Conservation (phyloP, 1,140 invertebrate species). For the Anadara kagoshimensis region DNA sequence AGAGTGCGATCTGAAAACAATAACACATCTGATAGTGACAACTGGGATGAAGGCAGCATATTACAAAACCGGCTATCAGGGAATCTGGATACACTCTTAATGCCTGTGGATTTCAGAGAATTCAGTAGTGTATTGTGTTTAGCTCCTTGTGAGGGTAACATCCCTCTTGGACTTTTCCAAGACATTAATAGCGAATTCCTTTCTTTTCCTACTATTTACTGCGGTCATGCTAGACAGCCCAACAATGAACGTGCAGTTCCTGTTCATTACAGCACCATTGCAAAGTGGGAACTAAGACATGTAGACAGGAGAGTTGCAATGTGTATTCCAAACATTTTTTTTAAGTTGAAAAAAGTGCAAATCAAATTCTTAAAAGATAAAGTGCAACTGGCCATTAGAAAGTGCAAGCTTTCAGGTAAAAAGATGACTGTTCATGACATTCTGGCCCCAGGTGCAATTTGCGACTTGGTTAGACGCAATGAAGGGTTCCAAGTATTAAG, state of each 20-base stretch:
- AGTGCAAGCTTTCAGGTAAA: slow-evolving; percentile 24
- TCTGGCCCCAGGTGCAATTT: slow-evolving; percentile 7
- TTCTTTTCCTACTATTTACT: slow-evolving; percentile 40
- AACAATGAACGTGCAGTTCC: slow-evolving; percentile 14
- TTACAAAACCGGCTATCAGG: background rate
- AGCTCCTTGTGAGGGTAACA: slow-evolving; percentile 35
- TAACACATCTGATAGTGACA: background rate
- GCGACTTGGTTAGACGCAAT: slow-evolving; percentile 11
- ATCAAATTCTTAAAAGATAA: slow-evolving; percentile 23
- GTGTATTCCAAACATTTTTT: slow-evolving; percentile 18
- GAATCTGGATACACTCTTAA: slow-evolving; percentile 12
- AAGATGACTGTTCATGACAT: slow-evolving; percentile 27
- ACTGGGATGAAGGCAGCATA: background rate
- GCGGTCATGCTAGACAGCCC: background rate
- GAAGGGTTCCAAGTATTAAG: slow-evolving; percentile 26
- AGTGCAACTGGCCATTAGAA: slow-evolving; percentile 24
- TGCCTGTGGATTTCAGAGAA: background rate
- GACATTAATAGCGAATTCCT: slow-evolving; percentile 42
- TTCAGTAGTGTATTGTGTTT: slow-evolving; percentile 21
- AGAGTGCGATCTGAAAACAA: background rate
- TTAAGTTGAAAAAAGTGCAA: slow-evolving; percentile 24
- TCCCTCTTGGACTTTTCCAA: slow-evolving; percentile 37
- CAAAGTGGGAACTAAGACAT: slow-evolving; percentile 29
- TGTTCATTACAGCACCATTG: slow-evolving; percentile 26
- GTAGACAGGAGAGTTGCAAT: slow-evolving; percentile 30